Conservation (phyloP, 2,888 invertebrate species). For the Amorpha juglandis region DNA sequence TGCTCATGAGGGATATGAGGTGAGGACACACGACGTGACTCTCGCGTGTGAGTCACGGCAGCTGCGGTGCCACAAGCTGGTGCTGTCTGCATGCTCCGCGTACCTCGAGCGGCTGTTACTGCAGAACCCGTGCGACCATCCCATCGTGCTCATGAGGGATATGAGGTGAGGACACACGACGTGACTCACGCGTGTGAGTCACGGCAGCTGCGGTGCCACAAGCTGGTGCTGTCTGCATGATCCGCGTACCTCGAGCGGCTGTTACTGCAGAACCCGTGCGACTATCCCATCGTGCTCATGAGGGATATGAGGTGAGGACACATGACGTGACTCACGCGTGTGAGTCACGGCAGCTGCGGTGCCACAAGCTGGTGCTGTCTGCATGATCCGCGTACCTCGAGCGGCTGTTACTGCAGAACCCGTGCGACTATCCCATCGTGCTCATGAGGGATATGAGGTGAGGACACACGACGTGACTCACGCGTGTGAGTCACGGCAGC, state of each 20-base stretch:
- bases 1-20: conserved; percentile 93
- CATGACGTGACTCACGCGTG: conserved; percentile 50
- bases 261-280: too few species aligned
- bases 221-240: too few species aligned
- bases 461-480: conserved; percentile 89
- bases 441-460: conserved; percentile 91
- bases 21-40: conserved; percentile 87
- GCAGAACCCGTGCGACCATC: conserved; percentile 94
- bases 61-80: conserved; percentile 93
- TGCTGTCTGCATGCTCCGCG: conserved; percentile 92
- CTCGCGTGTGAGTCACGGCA: conserved; percentile 94
- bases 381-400: too few species aligned
- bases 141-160: conserved; percentile 92
- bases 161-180: conserved; percentile 82
- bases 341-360: too few species aligned
- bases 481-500: conserved; percentile 93
- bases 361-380: too few species aligned
- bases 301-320: conserved; percentile 88
- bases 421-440: too few species aligned
- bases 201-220: too few species aligned
- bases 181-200: conserved; percentile 89
- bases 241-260: too few species aligned
- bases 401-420: too few species aligned
- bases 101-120: conserved; percentile 91
- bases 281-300: conserved; percentile 66